Evolutionary conservation across 2,797 vertebrate genomes (phyloP).

Genomic region (Tokudaia tokunoshimensis): DNA sequence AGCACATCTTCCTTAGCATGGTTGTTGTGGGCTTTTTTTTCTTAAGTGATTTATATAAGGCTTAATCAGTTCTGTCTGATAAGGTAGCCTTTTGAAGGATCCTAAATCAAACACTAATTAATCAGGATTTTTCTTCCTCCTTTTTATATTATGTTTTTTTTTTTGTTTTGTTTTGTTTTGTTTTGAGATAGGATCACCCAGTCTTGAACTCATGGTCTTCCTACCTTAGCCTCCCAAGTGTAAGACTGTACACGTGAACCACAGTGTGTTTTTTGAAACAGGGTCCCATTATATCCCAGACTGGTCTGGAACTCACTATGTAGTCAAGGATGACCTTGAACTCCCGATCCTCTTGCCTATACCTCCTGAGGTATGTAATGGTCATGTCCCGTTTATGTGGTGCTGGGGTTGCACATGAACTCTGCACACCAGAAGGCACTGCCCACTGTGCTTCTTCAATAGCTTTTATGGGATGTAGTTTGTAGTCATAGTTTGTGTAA

Average conservation of each 20-base stretch:
- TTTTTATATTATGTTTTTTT: neutral
- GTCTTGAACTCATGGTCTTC: neutral
- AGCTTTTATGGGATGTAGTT: slow-evolving; percentile 14
- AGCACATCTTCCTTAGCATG: neutral
- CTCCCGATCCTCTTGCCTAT: neutral
- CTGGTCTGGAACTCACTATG: neutral
- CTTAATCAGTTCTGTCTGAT: neutral
- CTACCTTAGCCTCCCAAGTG: neutral
- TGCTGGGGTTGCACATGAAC: neutral
- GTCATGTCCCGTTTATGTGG: no score
- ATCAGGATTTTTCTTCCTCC: neutral
- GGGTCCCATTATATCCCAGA: neutral
- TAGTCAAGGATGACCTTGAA: neutral
- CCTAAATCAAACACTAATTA: neutral
- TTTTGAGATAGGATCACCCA: neutral
- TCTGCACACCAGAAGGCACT: neutral
- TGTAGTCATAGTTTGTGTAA: neutral
- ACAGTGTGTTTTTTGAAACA: neutral
- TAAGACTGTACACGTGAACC: neutral
- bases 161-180: neutral
- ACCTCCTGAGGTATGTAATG: neutral
- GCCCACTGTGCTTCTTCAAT: no score
- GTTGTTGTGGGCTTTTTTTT: neutral
- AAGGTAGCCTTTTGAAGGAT: neutral
- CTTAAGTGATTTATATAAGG: neutral